These are phyloP conservation scores for Magallana gigas DNA, from an alignment of 1,140 invertebrate genomes.

Conservation along the genomic window DNA sequence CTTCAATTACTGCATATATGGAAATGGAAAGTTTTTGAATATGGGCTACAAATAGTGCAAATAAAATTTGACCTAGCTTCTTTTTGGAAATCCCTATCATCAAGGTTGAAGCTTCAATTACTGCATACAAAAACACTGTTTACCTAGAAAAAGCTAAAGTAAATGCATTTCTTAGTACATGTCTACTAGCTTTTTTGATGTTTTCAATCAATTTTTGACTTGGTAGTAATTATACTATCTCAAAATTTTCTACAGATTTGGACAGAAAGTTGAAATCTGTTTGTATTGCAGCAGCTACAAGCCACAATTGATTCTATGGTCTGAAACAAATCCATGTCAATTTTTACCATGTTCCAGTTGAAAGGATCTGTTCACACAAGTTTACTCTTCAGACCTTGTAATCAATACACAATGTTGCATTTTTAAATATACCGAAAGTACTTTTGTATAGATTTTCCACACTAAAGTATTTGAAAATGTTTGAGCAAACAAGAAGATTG, in stretches of 20 bases:
- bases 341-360: neutral
- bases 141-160: no score
- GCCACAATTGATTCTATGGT: neutral
- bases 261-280: neutral
- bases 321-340: neutral
- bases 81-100: no score
- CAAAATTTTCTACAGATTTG: neutral
- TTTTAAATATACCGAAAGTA: constrained; percentile 11
- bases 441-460: constrained; percentile 2
- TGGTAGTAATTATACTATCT: no score
- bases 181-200: no score
- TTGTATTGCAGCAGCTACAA: neutral
- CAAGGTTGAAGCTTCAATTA: no score
- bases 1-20: no score
- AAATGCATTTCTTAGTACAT: no score
- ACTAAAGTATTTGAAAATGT: neutral
- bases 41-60: no score
- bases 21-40: no score
- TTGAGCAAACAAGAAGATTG: neutral
- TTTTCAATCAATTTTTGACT: no score
- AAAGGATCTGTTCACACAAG: constrained; percentile 14
- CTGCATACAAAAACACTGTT: no score
- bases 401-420: constrained; percentile 19
- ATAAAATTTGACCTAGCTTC: no score
- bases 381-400: neutral